Conservation (phyloP, 37 sponge, comb jelly and placozoan genomes). For the Crambe crambe region DNA sequence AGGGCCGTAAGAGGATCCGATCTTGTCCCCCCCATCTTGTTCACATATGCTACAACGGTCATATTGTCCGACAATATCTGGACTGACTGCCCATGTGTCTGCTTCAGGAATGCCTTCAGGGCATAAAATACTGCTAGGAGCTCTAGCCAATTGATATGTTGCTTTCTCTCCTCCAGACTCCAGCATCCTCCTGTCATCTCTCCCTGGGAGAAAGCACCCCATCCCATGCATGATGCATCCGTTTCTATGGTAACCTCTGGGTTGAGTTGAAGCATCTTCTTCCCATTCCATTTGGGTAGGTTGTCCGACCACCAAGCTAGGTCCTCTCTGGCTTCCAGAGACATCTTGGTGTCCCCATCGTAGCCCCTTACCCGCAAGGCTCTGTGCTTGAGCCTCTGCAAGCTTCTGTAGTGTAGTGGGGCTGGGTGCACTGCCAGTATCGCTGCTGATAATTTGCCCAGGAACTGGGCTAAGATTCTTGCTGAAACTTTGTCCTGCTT, state of each 20-base stretch:
- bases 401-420: constrained; percentile 15
- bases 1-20: too few relatives aligned
- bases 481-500: neutral
- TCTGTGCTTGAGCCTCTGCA: constrained; percentile 6
- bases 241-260: constrained; percentile 17
- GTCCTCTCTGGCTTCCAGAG: neutral
- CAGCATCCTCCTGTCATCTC: constrained; percentile 34
- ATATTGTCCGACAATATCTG: constrained; percentile 21
- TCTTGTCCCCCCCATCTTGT: neutral
- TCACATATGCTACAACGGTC: constrained; percentile 13
- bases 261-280: neutral
- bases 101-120: constrained; percentile 17
- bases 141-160: constrained; percentile 48
- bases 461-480: constrained; percentile 4
- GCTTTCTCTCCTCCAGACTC: constrained; percentile 19
- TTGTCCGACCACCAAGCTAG: constrained; percentile 11
- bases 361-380: neutral
- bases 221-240: constrained; percentile 31
- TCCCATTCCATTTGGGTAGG: neutral
- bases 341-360: neutral
- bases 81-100: neutral
- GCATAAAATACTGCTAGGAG: constrained; percentile 21
- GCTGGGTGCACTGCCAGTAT: constrained; percentile 16
- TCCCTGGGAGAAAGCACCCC: constrained; percentile 32
- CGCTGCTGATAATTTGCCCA: constrained; percentile 11